Conservation (phyloP, 1,140 invertebrate genomes). For the Trichonephila clavata region DNA sequence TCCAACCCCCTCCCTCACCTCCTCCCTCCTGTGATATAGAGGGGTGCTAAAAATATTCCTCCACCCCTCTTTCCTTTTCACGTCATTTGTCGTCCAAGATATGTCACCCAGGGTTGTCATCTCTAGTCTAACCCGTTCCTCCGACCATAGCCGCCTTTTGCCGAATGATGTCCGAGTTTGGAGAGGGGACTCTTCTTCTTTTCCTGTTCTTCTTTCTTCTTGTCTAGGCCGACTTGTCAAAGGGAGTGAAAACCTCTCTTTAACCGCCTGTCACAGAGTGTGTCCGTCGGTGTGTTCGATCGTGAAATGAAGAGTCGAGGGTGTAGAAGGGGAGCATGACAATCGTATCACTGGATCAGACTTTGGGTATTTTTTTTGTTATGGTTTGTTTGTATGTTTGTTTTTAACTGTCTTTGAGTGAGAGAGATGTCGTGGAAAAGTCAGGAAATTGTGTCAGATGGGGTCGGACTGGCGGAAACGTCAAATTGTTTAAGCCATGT, state of each 20-base stretch:
- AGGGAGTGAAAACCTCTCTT: conserved; percentile 66
- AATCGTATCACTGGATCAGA: conserved; percentile 33
- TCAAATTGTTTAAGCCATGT: conserved; percentile 46
- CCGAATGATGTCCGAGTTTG: conserved; percentile 57
- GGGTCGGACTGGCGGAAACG: conserved; percentile 27
- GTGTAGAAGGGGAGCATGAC: neutral
- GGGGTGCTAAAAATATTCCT: conserved; percentile 46
- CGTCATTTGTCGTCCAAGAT: conserved; percentile 75
- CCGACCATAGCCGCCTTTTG: neutral
- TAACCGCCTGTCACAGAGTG: conserved; percentile 67
- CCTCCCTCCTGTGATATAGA: neutral
- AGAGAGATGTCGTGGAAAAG: conserved; percentile 27
- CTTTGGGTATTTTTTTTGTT: neutral
- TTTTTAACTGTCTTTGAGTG: conserved; percentile 21
- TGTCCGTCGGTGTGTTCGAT: conserved; percentile 52
- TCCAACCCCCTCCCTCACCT: conserved; percentile 3
- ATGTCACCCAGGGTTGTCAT: conserved; percentile 70
- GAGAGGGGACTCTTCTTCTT: neutral
- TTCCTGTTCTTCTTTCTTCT: conserved; percentile 16
- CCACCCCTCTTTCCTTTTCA: conserved; percentile 62
- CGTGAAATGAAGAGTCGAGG: conserved; percentile 1
- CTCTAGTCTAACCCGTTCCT: conserved; percentile 69
- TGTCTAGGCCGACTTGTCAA: conserved; percentile 47
- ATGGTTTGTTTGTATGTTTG: neutral
- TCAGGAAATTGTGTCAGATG: conserved; percentile 48